phyloP scores from a whole-genome alignment of 2,797 vertebrate species.

The Urophycis tenuis region DNA sequence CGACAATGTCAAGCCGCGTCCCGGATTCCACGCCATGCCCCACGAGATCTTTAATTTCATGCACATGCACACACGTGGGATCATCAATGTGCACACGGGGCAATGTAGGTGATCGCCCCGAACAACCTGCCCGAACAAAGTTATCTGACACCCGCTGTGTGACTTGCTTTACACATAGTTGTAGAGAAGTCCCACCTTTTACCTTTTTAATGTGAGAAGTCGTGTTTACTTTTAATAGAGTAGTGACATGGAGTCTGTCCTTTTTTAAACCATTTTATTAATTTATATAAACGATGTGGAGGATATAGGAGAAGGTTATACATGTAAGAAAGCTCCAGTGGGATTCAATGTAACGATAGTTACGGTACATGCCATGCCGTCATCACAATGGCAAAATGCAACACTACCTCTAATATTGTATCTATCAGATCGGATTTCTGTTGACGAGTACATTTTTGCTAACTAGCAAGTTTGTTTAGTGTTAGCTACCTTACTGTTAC shows the following conservation, averaged over 20 bases:
- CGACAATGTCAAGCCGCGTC: slow-evolving; percentile 95
- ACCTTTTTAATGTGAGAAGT: slow-evolving; percentile 4
- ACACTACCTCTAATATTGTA: slow-evolving; percentile 2
- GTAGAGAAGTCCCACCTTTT: neutral
- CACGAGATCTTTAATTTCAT: slow-evolving; percentile 96
- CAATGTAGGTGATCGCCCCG: slow-evolving; percentile 74
- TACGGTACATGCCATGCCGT: neutral
- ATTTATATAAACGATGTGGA: neutral
- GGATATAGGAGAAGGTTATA: neutral
- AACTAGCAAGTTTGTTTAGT: neutral
- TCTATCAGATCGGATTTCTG: neutral
- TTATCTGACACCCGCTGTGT: neutral
- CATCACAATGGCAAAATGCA: neutral
- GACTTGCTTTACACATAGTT: neutral
- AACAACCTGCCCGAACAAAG: neutral
- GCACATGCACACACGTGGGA: slow-evolving; percentile 93
- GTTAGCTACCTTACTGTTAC: neutral
- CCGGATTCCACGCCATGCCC: slow-evolving; percentile 97
- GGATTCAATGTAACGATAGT: neutral
- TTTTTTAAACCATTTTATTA: slow-evolving; percentile 4
- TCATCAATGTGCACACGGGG: slow-evolving; percentile 88
- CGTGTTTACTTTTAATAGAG: slow-evolving; percentile 4
- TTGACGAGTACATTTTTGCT: neutral
- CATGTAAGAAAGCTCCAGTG: neutral
- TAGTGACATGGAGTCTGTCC: neutral